Conservation (phyloP, 2,113 vertebrate species). For the Sinocyclocheilus grahami region DNA sequence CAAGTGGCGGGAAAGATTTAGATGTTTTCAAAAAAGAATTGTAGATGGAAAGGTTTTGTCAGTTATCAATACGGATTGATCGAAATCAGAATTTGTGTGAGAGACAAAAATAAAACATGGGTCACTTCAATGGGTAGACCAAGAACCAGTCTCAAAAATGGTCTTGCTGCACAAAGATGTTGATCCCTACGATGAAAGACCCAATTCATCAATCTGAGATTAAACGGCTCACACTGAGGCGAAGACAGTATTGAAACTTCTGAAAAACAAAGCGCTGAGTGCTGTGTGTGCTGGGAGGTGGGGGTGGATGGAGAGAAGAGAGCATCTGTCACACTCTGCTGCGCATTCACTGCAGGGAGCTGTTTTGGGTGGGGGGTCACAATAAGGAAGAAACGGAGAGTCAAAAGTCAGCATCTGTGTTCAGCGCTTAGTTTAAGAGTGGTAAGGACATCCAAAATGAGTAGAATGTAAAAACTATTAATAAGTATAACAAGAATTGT, state of each 20-base stretch:
- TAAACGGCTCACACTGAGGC: not conserved
- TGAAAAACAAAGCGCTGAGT: conserved; percentile 23
- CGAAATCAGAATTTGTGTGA: not conserved
- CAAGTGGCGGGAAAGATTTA: not conserved
- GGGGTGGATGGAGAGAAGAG: conserved; percentile 44
- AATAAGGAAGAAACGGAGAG: conserved; percentile 16
- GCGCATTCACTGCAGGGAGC: conserved; percentile 26
- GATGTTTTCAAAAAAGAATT: not conserved
- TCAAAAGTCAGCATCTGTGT: conserved; percentile 32
- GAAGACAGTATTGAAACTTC: conserved; percentile 8
- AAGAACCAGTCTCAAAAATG: not conserved
- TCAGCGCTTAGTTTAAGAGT: not conserved
- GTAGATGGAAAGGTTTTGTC: not conserved
- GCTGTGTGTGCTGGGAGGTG: not conserved
- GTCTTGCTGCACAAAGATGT: conserved; percentile 6
- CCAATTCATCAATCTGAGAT: conserved; percentile 3
- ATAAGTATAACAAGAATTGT: not conserved
- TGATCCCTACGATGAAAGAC: not conserved
- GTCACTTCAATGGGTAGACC: not conserved
- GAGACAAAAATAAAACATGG: not conserved
- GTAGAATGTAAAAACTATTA: not conserved
- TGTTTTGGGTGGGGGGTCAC: not conserved
- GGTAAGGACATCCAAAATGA: not conserved
- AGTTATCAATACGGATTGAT: not conserved
- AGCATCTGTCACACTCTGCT: conserved; percentile 52